Base-by-base conservation (phyloP, 2,797 vertebrate genomes). In the Botia kubotai region DNA sequence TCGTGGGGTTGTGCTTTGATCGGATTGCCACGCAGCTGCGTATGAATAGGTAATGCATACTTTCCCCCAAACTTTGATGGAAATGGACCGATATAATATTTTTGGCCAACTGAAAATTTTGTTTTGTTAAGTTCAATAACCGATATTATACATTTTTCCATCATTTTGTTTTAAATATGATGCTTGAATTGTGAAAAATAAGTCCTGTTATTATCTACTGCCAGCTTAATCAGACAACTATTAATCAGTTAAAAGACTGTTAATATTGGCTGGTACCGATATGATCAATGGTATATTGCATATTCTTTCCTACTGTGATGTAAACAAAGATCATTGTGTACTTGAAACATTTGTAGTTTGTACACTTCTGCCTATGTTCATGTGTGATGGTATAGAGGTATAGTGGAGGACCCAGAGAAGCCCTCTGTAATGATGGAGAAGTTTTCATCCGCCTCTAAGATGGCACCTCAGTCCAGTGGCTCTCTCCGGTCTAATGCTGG, bases 381-480 rank as follows among this genome's bases (percentile, higher is more conserved):
- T 23, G 1, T 81, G 10, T 84, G 50, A 72, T 48, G 16, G 81
- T 46, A 46, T 46, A 99, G 98, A 89, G 98, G 98, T 57, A 92
- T 99, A 39, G 96, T 98, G 46, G 98, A 99, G 87, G 97, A 99
- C 85, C 88, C 92, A 12, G 92, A 94, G 19, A 96, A 91, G 75
- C 94, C 93, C 46, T 95, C 96, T 0, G 95, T 95, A 79, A 95
- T 95, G 7, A 92, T 98, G 72, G 97, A 98, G 84, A 97, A 97
- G 85, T 98, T 97, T 10, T 95, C 96, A 14, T 96, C 97, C 10
- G 95, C 97, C 50, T 96, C 92, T 82, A 98, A 98, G 89, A 98
- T 99, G 97, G 97, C 98, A 83, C 97, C 98, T 17, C 98, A 99
- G 91, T 99, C 96, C 0, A 98, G 98, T 0, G 98, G 98, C 69